Evolutionary conservation across 2,113 vertebrate species (phyloP), one percentile per base, ranked within the genome.

Genomic region (Melanocharis versteri): DNA sequence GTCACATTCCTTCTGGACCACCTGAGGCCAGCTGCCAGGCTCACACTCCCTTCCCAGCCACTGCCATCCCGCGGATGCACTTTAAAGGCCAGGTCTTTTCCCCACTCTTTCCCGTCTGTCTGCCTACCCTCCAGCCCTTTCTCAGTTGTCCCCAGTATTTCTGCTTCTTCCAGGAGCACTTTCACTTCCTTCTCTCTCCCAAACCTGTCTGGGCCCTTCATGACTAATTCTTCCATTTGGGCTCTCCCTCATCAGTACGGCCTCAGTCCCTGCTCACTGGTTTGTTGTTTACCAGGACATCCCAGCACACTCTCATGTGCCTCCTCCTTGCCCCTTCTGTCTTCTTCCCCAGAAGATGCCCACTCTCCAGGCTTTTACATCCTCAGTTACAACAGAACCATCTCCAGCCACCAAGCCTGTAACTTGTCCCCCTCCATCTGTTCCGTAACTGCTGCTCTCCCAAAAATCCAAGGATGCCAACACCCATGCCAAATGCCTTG

Each of bases 1-100:
- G 69, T 83, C 72, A 81, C 14, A 87, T 82, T 71, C 76, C 71
- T 71, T 73, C 85, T 69, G 64, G 9, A 90, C 81, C 88, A 91
- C 76, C 93, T 58, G 51, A n/a, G 68, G 37, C 57, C 51, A 53
- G 60, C 65, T 60, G 50, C 66, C 76, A 57, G 57, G 48, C 2
- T 5, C 42, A 9, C 4, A 0, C n/a, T 44, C 57, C 61, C 60
- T 23, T 17, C 53, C 66, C 31, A 1, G 53, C 31, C 13, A 21
- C 12, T 8, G 3, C 56, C 30, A 30, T 31, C 44, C 56, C 0
- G 0, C 3, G 2, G 60, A 42, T 2, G 2, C 6, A 7, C 30
- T 60, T 61, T 18, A 57, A 90, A 92, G 56, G 68, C 39, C 48
- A 13, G 1, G 9, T 81, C 40, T 91, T 77, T 37, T 39, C 27